Conservation (phyloP, 2,797 vertebrate species). For the Cossypha polioptera region DNA sequence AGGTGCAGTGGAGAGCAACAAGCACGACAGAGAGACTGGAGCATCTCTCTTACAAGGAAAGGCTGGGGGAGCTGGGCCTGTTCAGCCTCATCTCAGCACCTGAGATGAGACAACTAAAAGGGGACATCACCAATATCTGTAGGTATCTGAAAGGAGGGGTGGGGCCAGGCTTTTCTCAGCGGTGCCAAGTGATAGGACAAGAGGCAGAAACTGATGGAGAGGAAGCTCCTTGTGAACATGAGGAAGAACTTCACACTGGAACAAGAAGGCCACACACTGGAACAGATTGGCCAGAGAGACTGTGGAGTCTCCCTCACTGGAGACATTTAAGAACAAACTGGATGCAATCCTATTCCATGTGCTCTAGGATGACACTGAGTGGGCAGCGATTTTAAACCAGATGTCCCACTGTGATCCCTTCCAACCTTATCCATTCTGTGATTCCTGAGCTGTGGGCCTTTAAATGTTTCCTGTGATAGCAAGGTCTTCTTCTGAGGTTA, state of each 20-base stretch:
- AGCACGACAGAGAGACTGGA: neutral
- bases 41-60: neutral
- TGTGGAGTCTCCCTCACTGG: neutral
- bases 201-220: neutral
- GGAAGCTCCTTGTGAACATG: neutral
- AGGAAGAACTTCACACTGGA: neutral
- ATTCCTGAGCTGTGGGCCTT: neutral
- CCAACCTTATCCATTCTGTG: neutral
- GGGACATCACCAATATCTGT: rapidly evolving
- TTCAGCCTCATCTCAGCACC: neutral
- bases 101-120: neutral
- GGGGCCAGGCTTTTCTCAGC: neutral
- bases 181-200: neutral
- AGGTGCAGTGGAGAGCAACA: neutral
- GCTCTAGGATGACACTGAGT: neutral
- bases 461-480: neutral
- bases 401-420: neutral
- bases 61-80: neutral
- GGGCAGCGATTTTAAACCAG: neutral
- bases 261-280: neutral
- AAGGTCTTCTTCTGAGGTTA: neutral
- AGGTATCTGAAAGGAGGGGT: neutral
- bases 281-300: neutral
- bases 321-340: neutral
- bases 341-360: neutral